Conservation (phyloP, 2,113 vertebrate genomes). For the Catagonus wagneri region DNA sequence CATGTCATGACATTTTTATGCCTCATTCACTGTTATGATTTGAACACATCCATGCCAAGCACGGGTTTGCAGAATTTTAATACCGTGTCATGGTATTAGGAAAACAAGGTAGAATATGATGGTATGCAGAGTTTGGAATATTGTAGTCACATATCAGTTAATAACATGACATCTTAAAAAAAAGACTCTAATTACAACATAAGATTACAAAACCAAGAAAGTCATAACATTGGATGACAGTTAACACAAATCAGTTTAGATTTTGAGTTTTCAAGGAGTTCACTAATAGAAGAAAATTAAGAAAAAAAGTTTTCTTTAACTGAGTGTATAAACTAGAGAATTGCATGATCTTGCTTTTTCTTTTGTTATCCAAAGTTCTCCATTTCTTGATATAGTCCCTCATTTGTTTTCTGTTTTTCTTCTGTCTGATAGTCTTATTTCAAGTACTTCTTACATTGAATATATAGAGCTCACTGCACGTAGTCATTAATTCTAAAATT, state of each 20-base stretch:
- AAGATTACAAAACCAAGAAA: slow-evolving; percentile 34
- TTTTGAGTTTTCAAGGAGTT: not conserved
- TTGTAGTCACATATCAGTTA: not conserved
- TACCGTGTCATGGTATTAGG: not conserved
- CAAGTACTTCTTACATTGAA: not conserved
- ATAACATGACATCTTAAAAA: slow-evolving; percentile 49
- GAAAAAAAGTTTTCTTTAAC: not conserved
- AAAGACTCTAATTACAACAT: not conserved
- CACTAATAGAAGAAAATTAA: not conserved
- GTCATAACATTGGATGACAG: not conserved
- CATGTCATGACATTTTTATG: slow-evolving; percentile 70
- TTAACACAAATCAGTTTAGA: slow-evolving; percentile 9
- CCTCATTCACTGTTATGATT: slow-evolving; percentile 69
- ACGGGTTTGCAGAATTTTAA: slow-evolving; percentile 40
- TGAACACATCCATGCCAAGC: slow-evolving; percentile 45
- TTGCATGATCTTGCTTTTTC: slow-evolving; percentile 4
- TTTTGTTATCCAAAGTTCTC: not conserved
- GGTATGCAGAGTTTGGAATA: not conserved
- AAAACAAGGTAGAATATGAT: slow-evolving; percentile 49
- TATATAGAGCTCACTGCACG: not conserved
- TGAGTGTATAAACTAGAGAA: not conserved
- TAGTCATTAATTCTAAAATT: slow-evolving; percentile 33
- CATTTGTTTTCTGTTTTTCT: slow-evolving; percentile 34
- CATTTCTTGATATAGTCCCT: not conserved
- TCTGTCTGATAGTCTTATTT: not conserved